Percentiles rank a stretch among this genome's conserved stretches.
phyloP scores from a whole-genome alignment of 2,888 invertebrate species.

The Nomada hirtipes region DNA sequence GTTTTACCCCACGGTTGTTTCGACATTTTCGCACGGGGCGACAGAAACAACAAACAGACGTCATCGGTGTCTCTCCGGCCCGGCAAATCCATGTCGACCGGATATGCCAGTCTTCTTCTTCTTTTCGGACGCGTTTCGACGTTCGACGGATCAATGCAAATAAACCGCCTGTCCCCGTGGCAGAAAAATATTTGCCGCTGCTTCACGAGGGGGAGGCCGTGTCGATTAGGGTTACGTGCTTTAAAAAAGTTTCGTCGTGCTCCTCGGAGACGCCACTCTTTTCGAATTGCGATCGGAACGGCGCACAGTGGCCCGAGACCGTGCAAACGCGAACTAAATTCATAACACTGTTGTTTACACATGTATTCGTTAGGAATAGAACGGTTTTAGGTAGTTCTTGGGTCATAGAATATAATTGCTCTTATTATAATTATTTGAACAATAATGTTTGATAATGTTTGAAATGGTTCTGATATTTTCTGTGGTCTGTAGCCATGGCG shows the following conservation, averaged over 20 bases:
- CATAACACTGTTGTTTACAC: no score
- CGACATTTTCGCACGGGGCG: conserved; percentile 68
- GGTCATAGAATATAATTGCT: no score
- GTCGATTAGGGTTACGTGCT: conserved; percentile 53
- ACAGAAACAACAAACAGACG: conserved; percentile 75
- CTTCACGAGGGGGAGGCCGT: conserved; percentile 22
- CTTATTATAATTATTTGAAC: no score
- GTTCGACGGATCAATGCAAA: conserved; percentile 77
- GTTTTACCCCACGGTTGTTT: conserved; percentile 61
- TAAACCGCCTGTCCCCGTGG: conserved; percentile 73
- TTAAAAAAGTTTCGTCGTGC: conserved; percentile 24
- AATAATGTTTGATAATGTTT: no score
- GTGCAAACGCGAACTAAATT: no score
- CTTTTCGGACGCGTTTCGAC: conserved; percentile 70
- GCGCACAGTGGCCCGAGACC: neutral
- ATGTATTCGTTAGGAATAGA: no score
- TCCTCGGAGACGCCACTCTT: conserved; percentile 23
- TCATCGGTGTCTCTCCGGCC: conserved; percentile 68
- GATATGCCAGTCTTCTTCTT: conserved; percentile 72
- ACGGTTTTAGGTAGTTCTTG: no score
- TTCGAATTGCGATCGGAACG: conserved; percentile 13
- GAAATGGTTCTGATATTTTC: no score
- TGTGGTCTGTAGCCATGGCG: no score
- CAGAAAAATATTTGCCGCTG: conserved; percentile 70
- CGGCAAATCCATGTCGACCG: conserved; percentile 68